A percentile compares a stretch with the other conserved stretches of the same genome.
Conservation (phyloP, 1,140 invertebrate species). For the Drosophila nebulosa region DNA sequence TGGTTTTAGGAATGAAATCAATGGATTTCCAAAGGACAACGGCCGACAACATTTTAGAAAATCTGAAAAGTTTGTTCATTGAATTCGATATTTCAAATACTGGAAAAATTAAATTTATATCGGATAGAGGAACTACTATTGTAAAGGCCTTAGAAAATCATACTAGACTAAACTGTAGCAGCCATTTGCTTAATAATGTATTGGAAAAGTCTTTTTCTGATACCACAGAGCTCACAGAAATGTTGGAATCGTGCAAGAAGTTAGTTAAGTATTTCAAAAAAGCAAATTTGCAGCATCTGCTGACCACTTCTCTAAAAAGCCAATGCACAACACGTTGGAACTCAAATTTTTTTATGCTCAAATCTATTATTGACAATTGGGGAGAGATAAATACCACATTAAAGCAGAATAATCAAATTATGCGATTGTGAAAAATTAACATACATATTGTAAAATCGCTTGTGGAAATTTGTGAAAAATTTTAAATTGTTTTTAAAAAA, state of each 20-base stretch:
- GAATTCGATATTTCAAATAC: neutral
- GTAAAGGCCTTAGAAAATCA: no score
- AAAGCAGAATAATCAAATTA: neutral
- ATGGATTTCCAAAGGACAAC: neutral
- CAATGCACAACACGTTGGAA: slow-evolving; percentile 1
- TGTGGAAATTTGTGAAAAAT: neutral
- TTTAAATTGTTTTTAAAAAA: neutral
- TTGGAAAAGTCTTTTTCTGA: no score
- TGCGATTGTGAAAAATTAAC: neutral
- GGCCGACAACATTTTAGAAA: neutral
- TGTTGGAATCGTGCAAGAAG: neutral
- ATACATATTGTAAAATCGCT: neutral
- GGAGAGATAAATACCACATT: neutral
- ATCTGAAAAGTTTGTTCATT: neutral
- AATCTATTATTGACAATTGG: neutral
- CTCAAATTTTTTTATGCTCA: neutral
- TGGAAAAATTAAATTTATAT: neutral
- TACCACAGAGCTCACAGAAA: no score
- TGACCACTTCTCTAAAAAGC: neutral
- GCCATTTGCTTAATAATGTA: no score
- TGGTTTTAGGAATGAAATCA: no score
- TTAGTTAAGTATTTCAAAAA: neutral
- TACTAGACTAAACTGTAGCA: no score
- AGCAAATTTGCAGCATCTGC: neutral
- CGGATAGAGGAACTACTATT: no score